Percentiles rank a stretch among this genome's conserved stretches.
phyloP scores from a whole-genome alignment of 2,888 invertebrate species.

The Gerosis bhagava region DNA sequence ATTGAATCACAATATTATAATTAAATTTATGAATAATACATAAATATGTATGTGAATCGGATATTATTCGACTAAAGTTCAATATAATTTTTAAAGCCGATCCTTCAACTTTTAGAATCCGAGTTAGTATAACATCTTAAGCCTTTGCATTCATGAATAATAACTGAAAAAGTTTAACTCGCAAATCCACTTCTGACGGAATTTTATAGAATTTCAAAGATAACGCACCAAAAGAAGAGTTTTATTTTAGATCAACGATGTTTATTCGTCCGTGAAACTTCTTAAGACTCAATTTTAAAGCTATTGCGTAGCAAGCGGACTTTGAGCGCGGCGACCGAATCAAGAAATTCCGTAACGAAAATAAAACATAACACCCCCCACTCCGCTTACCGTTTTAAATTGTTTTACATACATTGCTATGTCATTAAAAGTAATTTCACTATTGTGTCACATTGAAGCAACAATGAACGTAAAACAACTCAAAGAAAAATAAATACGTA shows the following conservation, averaged over 20 bases:
- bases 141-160: slow-evolving; percentile 79
- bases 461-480: no score
- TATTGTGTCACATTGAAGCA: no score
- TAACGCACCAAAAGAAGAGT: slow-evolving; percentile 54
- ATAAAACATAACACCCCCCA: no score
- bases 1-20: slow-evolving; percentile 18
- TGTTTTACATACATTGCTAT: no score
- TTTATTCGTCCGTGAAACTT: background rate
- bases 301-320: no score
- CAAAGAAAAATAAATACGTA: no score
- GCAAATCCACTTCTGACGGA: slow-evolving; percentile 66
- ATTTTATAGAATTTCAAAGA: slow-evolving; percentile 69
- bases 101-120: slow-evolving; percentile 60
- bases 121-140: slow-evolving; percentile 66
- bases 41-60: slow-evolving; percentile 13
- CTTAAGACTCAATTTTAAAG: no score
- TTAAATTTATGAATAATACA: slow-evolving; percentile 19
- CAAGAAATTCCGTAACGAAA: no score
- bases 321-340: no score
- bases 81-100: slow-evolving; percentile 39
- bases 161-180: slow-evolving; percentile 73
- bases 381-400: no score
- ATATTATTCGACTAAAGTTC: slow-evolving; percentile 17
- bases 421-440: no score
- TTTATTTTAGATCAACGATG: slow-evolving; percentile 1